Evolutionary conservation across 2,797 vertebrate genomes (phyloP), one percentile per base, ranked within the genome.

Genomic region (Halcyon badia): DNA sequence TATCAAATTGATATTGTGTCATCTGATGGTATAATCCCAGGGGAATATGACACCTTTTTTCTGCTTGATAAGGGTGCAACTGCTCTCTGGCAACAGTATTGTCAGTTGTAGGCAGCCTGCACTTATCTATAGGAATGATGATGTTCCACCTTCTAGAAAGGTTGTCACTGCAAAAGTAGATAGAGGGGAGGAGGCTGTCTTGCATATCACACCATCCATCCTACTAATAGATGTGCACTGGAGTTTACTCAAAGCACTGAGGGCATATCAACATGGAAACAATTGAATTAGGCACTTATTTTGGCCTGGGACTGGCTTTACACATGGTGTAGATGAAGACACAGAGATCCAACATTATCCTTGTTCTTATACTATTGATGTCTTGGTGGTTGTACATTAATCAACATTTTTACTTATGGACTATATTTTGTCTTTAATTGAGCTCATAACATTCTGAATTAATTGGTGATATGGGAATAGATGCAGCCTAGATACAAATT

Each of bases 81-180:
- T 33, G 31, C 20, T 69, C 15, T 30, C 28, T n/a, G 16, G 16
- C 39, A 21, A 24, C 25, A 28, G 31, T 54, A 26, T 33, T 30
- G 13, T 10, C 52, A 61, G 28, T 61, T 0, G 2, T 33, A n/a
- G 18, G 13, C 57, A 89, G n/a, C 37, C 58, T 49, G 35, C 56
- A 41, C 30, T 42, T 31, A 33, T 28, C 28, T 46, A 5, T 10
- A 14, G 26, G 41, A 37, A 7, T 20, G 35, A 18, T 56, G 65
- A 12, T 26, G n/a, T 26, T 61, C 56, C 26, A 28, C 26, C 12
- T 25, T 48, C 26, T 42, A 19, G 57, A 51, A 70, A 31, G 13
- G 4, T 10, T 72, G 22, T 51, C 30, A 15, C 12, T 0, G 1
- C 11, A 25, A 72, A 51, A 6, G 5, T 41, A 5, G 46, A 21